Conservation (phyloP, 2,797 vertebrate species). For the Megaceryle alcyon region DNA sequence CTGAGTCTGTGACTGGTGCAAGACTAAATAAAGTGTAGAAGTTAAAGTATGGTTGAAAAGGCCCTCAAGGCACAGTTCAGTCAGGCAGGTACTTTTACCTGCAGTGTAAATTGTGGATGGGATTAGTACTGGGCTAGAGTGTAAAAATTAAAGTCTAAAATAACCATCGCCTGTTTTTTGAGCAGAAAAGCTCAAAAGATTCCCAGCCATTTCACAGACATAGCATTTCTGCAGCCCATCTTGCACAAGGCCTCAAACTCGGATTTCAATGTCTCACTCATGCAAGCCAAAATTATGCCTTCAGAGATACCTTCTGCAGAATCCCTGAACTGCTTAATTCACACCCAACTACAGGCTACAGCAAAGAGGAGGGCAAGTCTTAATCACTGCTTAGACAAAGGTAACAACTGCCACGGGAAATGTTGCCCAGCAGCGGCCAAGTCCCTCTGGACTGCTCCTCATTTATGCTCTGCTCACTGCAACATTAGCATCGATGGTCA, state of each 20-base stretch:
- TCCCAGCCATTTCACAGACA: background rate
- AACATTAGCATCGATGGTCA: background rate
- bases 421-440: fast-evolving
- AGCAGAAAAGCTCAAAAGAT: background rate
- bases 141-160: background rate
- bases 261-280: background rate
- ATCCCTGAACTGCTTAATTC: background rate
- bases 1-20: fast-evolving
- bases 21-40: background rate
- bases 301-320: background rate
- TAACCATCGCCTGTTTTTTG: background rate
- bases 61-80: background rate
- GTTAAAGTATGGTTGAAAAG: background rate
- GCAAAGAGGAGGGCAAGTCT: background rate
- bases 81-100: background rate
- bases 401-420: background rate
- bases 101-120: background rate
- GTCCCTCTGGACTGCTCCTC: fast-evolving
- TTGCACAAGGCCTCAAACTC: background rate
- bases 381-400: background rate
- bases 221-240: background rate
- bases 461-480: fast-evolving
- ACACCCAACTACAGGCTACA: background rate
- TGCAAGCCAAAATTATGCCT: background rate
- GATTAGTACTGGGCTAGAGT: background rate